Evolutionary conservation across 1,140 invertebrate species (phyloP).

Genomic region (Pemphigus obesinymphae): DNA sequence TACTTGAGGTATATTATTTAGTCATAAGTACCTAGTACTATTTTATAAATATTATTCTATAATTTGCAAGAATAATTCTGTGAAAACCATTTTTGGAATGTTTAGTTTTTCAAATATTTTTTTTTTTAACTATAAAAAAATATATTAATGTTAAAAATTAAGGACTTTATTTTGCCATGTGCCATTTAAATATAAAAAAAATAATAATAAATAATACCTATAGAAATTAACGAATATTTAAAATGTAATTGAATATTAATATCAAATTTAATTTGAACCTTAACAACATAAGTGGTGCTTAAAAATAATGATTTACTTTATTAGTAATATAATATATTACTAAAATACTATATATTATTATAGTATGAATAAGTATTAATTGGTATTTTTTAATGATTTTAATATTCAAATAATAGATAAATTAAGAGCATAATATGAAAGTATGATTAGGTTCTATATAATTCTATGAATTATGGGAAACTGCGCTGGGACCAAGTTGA

Average conservation of each 20-base stretch:
- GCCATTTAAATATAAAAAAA: background rate
- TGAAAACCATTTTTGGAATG: background rate
- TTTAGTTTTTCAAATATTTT: too few species aligned
- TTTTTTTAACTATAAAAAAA: background rate
- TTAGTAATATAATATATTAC: too few species aligned
- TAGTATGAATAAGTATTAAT: background rate
- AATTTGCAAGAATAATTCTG: background rate
- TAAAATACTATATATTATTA: background rate
- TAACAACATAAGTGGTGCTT: background rate
- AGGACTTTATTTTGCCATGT: background rate
- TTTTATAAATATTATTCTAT: background rate
- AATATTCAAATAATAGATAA: background rate
- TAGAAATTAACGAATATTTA: background rate
- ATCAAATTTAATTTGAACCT: background rate
- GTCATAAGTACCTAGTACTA: background rate
- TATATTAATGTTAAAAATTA: background rate
- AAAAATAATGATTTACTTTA: background rate
- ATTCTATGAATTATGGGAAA: conserved; percentile 1
- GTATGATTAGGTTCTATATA: background rate
- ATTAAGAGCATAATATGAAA: background rate
- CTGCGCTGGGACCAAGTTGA: conserved; percentile 24
- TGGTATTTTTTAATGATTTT: background rate
- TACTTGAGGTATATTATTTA: conserved; percentile 12
- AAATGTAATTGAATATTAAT: background rate
- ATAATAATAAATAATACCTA: background rate